Evolutionary conservation across 2,888 invertebrate genomes (phyloP), one percentile per base, ranked within the genome.

Genomic region (Xestia ashworthii): DNA sequence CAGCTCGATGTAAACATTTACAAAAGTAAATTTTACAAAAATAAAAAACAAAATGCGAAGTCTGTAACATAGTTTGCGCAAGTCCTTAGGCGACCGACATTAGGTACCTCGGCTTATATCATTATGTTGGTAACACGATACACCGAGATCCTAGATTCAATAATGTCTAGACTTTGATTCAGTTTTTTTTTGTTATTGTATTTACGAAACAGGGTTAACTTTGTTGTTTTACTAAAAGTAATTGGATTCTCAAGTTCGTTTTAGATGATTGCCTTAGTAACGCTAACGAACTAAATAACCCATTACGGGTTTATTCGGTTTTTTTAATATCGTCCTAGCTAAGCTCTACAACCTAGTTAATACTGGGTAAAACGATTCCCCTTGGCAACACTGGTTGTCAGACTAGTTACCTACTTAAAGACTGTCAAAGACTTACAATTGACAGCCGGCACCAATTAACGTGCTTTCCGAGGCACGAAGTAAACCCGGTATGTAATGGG

Each of bases 91-190:
- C 25, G 64, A 60, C 41, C n/a, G 38, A 62, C 22, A 79, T 85
- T 75, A n/a, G n/a, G n/a, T n/a, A 82, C 60, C 44, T 50, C 38
- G 38, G 38, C 70, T 68, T 72, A 74, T 73, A 19, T 73, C 76
- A 64, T 71, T 75, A 67, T 44, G 44, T 64, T 64, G 46, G 60
- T 64, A 62, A 78, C 19, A 62, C 64, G 74, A 74, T 72, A 74
- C 67, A n/a, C 62, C 9, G 38, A 82, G 71, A 71, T 38, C 55
- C 32, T 55, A 82, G 72, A 87, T 82, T 87, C 80, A 87, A 84
- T 88, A 83, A 81, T 22, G 75, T 74, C 83, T 77, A 87, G 83
- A 84, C 82, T 76, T 64, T 81, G 75, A 78, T 82, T 79, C 76
- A 53, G 46, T 77, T 82, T 77, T 71, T 66, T 69, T 70, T 58